Percentiles rank a stretch among this genome's conserved stretches.
These are phyloP conservation scores for Phrynocephalus forsythii DNA, from an alignment of 2,797 vertebrate genomes.

Conservation along the genomic window DNA sequence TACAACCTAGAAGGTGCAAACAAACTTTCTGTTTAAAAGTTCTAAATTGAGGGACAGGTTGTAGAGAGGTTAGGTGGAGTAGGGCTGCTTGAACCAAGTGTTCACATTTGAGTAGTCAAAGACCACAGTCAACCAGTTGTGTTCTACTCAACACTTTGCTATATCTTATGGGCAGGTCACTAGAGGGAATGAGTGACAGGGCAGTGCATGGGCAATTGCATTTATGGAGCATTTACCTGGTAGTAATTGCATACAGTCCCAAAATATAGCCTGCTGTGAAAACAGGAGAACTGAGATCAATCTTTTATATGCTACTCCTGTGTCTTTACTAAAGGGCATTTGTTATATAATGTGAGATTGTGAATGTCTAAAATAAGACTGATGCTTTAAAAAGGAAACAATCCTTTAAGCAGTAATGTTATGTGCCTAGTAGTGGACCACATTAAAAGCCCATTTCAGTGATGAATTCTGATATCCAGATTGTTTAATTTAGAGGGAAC, in stretches of 20 bases:
- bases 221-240: not conserved
- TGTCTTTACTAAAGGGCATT: not conserved
- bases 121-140: not conserved
- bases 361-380: not conserved
- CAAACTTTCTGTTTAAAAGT: no score
- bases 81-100: no score
- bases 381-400: conserved; percentile 10
- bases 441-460: not conserved
- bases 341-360: not conserved
- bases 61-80: no score
- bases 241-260: not conserved
- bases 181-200: not conserved
- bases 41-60: no score
- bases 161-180: not conserved
- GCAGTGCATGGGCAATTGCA: not conserved
- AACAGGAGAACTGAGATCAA: not conserved
- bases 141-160: not conserved
- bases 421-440: conserved; percentile 19
- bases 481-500: not conserved
- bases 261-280: not conserved
- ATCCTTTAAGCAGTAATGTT: not conserved
- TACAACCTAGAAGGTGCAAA: not conserved
- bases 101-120: no score
- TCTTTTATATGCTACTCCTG: not conserved
- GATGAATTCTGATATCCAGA: not conserved